Base-by-base conservation (phyloP, 2,888 invertebrate genomes). In the Oscheius sp. region DNA sequence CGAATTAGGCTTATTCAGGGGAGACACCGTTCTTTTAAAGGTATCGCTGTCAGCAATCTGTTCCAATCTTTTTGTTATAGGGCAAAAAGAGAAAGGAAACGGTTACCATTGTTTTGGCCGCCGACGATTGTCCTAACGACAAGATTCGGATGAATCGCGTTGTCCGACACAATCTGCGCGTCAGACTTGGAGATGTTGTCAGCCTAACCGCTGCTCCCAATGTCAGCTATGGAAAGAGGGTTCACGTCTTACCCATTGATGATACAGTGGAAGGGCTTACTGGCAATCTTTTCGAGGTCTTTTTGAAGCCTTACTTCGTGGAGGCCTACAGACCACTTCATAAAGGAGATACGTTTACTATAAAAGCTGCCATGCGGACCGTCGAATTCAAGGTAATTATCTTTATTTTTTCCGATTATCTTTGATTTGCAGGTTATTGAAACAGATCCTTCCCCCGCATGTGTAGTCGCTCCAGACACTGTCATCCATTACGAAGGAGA, bases 401-500 rank as follows among this genome's bases (percentile, higher is more conserved):
- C n/a, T n/a, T n/a, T n/a, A 21, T 9, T 7, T 5, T n/a, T 21
- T 0, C 0, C 2, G 21, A 21, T 21, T 2, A 49, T 13, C 13
- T 5, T 7, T 49, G 16, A 5, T 49, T 61, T 78, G 35, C 43
- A 82, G 78, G 85, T 99, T 64, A 95, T 99, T 49, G 96, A 98
- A 89, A 98, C 98, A 12, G 99, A 99, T 89, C 99, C 99, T 0
- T 93, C 94, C 59, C 98, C 98, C 0, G 97, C 95, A 89, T 99
- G 99, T 89, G 99, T 99, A 89, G 99, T 99, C 23, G 97, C 98
- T 1, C 98, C 98, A 0, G 99, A 99, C 88, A 99, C 99, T 13
- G 94, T 98, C 55, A 98, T 99, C 89, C 98, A 98, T 89, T 98
- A 96, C 88, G 99, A 99, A 89, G 99, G 99, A n/a, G 97, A 97